phyloP scores from a whole-genome alignment of 2,888 invertebrate genomes.

The Pseudococcus longispinus region DNA sequence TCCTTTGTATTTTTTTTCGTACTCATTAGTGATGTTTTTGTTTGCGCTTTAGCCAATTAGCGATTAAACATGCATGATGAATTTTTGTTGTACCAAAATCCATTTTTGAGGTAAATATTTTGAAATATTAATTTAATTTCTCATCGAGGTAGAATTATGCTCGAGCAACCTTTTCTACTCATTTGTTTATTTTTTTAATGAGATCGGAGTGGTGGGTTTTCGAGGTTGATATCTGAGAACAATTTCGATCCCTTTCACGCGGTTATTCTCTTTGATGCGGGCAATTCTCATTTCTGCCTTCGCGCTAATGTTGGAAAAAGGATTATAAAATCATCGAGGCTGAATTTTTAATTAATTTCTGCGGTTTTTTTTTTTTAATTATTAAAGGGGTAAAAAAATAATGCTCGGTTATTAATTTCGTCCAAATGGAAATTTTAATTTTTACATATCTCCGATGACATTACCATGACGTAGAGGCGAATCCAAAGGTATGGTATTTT shows the following conservation, averaged over 20 bases:
- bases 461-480: background rate
- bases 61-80: constrained; percentile 45
- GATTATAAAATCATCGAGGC: background rate
- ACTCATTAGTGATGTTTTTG: constrained; percentile 46
- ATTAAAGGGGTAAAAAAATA: background rate
- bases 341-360: constrained; percentile 5
- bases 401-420: background rate
- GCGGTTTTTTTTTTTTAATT: background rate
- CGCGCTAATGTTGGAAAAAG: background rate
- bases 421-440: background rate
- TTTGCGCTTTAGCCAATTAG: constrained; percentile 52
- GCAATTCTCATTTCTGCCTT: background rate
- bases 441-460: background rate
- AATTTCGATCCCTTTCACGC: background rate
- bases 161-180: background rate
- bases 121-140: background rate
- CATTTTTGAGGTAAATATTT: constrained; percentile 33
- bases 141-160: background rate
- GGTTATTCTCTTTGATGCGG: background rate
- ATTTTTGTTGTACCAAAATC: constrained; percentile 16
- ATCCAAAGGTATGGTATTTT: too few relatives aligned
- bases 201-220: background rate
- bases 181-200: background rate
- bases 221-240: background rate
- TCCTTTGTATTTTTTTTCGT: constrained; percentile 28